phyloP scores from a whole-genome alignment of 2,888 invertebrate species.

The Perdita meconis region DNA sequence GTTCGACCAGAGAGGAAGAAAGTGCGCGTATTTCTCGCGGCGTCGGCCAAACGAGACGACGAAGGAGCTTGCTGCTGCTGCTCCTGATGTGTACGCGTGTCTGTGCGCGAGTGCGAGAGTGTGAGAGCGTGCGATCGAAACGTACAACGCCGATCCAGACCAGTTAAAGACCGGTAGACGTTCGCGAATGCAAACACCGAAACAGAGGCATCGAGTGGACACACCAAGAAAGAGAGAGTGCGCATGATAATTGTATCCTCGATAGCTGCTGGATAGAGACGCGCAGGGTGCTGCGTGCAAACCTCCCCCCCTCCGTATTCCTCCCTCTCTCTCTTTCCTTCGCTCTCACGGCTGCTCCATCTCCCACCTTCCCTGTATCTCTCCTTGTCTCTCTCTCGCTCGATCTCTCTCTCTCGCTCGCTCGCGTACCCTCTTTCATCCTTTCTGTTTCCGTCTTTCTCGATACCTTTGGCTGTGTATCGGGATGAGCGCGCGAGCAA shows the following conservation, averaged over 20 bases:
- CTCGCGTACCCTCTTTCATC: slow-evolving; percentile 34
- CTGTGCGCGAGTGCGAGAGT: slow-evolving; percentile 20
- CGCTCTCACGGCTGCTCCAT: background rate
- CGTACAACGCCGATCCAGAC: slow-evolving; percentile 41
- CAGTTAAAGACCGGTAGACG: slow-evolving; percentile 64
- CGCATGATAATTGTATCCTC: slow-evolving; percentile 56
- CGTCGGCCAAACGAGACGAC: slow-evolving; percentile 59
- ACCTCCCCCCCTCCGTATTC: slow-evolving; percentile 26
- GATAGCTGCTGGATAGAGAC: slow-evolving; percentile 61
- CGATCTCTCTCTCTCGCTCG: background rate
- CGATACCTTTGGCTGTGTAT: slow-evolving; percentile 43
- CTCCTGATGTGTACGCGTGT: slow-evolving; percentile 46
- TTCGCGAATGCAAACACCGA: slow-evolving; percentile 39
- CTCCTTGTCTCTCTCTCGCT: slow-evolving; percentile 2
- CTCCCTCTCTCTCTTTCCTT: background rate
- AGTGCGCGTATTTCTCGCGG: slow-evolving; percentile 59
- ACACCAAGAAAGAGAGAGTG: slow-evolving; percentile 51
- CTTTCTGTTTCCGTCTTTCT: slow-evolving; percentile 43
- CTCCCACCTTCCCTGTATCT: background rate
- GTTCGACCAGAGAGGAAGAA: slow-evolving; percentile 40
- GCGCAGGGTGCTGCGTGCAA: slow-evolving; percentile 58
- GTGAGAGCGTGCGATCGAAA: slow-evolving; percentile 55
- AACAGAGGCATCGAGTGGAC: slow-evolving; percentile 41
- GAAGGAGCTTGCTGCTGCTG: slow-evolving; percentile 40
- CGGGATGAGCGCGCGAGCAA: slow-evolving; percentile 56